These are phyloP conservation scores for Bergia puertoricense DNA, from an alignment of 92 coral and sea anemone genomes.

Conservation along the genomic window DNA sequence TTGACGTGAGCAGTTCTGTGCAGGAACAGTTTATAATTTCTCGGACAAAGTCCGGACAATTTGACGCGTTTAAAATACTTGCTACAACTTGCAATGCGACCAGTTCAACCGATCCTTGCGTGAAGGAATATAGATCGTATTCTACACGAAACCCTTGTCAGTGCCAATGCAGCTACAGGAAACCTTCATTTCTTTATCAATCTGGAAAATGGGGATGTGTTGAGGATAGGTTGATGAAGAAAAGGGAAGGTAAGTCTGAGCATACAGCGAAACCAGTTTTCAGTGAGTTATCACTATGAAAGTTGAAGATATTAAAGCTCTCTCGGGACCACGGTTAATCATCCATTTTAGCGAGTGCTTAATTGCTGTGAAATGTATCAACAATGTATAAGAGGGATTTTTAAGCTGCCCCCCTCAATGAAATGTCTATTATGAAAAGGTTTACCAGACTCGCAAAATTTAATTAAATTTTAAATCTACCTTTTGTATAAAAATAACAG, in stretches of 20 bases:
- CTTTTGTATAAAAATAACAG: neutral
- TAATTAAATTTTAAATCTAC: too few species aligned
- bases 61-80: neutral
- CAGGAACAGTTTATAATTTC: neutral
- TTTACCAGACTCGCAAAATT: neutral
- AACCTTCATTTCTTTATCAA: neutral
- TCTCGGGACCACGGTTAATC: neutral
- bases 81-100: neutral
- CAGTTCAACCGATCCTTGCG: neutral
- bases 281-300: too few species aligned
- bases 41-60: neutral
- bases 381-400: neutral
- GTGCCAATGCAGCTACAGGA: neutral
- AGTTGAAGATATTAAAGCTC: neutral
- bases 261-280: neutral
- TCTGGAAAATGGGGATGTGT: slow-evolving; percentile 4
- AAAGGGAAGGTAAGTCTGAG: neutral
- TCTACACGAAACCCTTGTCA: neutral
- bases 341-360: neutral
- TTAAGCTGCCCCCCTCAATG: neutral
- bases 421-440: too few species aligned
- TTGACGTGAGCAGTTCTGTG: neutral
- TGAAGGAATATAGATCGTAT: too few species aligned
- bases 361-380: neutral
- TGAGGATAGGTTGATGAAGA: neutral